Evolutionary conservation across 2,888 invertebrate species (phyloP).

Genomic region (Tipula unca): DNA sequence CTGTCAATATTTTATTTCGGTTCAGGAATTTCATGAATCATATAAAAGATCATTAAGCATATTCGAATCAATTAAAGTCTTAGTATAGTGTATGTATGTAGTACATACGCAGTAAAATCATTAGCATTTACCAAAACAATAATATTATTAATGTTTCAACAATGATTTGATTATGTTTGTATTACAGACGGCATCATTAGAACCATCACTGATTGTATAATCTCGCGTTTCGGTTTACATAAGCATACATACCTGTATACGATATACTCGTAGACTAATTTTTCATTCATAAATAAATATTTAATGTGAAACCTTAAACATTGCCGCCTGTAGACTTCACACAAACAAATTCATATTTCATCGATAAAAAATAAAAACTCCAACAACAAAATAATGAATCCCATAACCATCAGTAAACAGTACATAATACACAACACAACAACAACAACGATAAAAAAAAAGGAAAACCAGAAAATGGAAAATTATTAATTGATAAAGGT

Average conservation of each 20-base stretch:
- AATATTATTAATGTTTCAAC: neutral
- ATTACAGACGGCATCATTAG: neutral
- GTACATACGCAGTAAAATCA: neutral
- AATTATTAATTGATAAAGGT: neutral
- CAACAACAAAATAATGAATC: neutral
- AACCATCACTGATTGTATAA: neutral
- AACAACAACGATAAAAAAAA: neutral
- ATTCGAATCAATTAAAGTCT: too few relatives aligned
- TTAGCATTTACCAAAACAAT: neutral
- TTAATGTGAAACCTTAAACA: neutral
- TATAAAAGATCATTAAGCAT: too few relatives aligned
- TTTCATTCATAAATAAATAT: neutral
- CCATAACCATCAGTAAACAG: neutral
- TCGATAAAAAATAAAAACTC: neutral
- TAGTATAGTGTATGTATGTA: too few relatives aligned
- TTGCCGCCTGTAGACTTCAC: neutral
- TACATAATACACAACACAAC: neutral
- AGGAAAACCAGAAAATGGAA: neutral
- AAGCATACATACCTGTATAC: neutral
- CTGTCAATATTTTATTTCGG: too few relatives aligned
- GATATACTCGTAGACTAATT: neutral
- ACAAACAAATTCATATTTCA: neutral
- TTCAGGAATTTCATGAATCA: too few relatives aligned
- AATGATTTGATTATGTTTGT: neutral
- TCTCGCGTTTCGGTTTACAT: neutral